Percentiles rank a stretch among this genome's conserved stretches.
phyloP scores from a whole-genome alignment of 1,140 invertebrate genomes.

The Drosophila nasuta region DNA sequence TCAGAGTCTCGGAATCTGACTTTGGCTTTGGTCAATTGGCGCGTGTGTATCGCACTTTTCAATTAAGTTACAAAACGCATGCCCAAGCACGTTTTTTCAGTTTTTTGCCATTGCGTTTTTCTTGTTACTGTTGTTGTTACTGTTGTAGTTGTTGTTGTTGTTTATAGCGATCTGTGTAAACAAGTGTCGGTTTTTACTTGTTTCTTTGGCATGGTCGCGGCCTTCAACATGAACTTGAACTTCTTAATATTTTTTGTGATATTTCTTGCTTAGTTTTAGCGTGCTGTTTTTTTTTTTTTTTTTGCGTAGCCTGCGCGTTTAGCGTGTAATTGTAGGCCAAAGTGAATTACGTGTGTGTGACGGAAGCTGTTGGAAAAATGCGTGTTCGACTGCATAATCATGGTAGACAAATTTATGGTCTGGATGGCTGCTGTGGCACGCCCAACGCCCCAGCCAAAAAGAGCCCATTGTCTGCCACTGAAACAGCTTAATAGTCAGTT shows the following conservation, averaged over 20 bases:
- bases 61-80: slow-evolving; percentile 82
- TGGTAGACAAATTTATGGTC: slow-evolving; percentile 26
- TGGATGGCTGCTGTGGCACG: slow-evolving; percentile 23
- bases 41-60: slow-evolving; percentile 82
- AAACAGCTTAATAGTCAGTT: slow-evolving; percentile 37
- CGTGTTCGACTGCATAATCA: slow-evolving; percentile 23
- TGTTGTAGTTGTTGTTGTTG: slow-evolving; percentile 1
- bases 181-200: slow-evolving; percentile 47
- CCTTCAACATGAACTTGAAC: slow-evolving; percentile 79
- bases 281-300: slow-evolving; percentile 47
- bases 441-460: slow-evolving; percentile 26
- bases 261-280: slow-evolving; percentile 9
- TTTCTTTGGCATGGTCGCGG: slow-evolving; percentile 44
- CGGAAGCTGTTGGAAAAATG: slow-evolving; percentile 36
- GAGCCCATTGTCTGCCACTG: slow-evolving; percentile 19
- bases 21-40: slow-evolving; percentile 63
- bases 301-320: slow-evolving; percentile 35
- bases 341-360: background rate
- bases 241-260: slow-evolving; percentile 22
- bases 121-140: slow-evolving; percentile 9
- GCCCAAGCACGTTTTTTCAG: slow-evolving; percentile 69
- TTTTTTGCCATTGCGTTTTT: slow-evolving; percentile 39
- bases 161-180: slow-evolving; percentile 1
- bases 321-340: slow-evolving; percentile 34
- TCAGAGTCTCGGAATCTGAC: slow-evolving; percentile 26